phyloP scores from a whole-genome alignment of 2,113 vertebrate genomes.

The Psilopsiagon aurifrons region DNA sequence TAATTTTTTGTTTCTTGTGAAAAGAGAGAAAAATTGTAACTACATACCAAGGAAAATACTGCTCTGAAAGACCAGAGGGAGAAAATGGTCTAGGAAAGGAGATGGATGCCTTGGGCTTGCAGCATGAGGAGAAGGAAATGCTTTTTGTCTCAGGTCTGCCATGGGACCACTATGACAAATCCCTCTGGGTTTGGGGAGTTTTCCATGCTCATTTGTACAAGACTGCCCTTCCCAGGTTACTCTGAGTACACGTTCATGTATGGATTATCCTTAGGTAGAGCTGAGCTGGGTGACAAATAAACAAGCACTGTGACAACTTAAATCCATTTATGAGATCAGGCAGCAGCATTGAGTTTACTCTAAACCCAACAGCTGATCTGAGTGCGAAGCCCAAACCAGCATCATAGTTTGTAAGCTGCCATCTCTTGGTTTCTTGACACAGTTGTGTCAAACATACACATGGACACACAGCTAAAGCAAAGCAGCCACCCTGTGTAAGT shows the following conservation, averaged over 20 bases:
- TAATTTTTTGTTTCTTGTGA: background rate
- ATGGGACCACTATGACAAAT: background rate
- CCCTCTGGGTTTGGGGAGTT: background rate
- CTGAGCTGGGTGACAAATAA: background rate
- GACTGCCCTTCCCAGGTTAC: background rate
- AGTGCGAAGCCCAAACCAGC: background rate
- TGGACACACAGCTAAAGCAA: accelerated
- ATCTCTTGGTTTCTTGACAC: background rate
- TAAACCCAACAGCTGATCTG: background rate
- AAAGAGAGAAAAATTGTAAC: background rate
- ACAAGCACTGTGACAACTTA: background rate
- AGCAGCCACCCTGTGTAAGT: accelerated
- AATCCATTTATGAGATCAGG: background rate
- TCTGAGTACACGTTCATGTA: background rate
- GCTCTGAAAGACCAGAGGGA: background rate
- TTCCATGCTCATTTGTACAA: background rate
- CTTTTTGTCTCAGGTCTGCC: background rate
- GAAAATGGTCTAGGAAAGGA: background rate
- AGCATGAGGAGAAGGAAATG: background rate
- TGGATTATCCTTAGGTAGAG: background rate
- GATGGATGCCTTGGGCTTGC: background rate
- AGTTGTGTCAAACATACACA: background rate
- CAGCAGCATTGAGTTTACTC: background rate
- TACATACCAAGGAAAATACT: background rate
- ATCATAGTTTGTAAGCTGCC: accelerated